Evolutionary conservation across 2,113 vertebrate genomes (phyloP).

Genomic region (Epinephelus lanceolatus): DNA sequence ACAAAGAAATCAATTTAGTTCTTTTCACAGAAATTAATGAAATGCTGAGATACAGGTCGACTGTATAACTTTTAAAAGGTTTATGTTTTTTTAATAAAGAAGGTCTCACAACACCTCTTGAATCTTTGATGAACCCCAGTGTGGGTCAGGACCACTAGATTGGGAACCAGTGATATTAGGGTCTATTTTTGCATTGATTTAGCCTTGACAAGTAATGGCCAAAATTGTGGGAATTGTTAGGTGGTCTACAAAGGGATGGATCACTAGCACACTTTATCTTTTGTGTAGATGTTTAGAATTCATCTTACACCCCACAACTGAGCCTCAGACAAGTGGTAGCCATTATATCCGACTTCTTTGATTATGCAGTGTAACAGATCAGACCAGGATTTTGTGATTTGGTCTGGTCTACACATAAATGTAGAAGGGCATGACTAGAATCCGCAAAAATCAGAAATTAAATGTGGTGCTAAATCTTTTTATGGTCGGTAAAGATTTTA

Average conservation of each 20-base stretch:
- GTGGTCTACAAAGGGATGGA: background rate
- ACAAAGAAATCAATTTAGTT: too few relatives aligned
- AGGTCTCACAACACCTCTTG: too few relatives aligned
- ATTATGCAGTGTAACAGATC: constrained; percentile 20
- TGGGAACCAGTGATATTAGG: background rate
- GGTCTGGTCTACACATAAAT: constrained; percentile 13
- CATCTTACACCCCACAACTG: constrained; percentile 17
- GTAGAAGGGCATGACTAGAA: background rate
- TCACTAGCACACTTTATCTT: background rate
- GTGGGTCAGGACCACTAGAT: too few relatives aligned
- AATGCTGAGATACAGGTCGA: too few relatives aligned
- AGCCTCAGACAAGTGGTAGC: background rate
- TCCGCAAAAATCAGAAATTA: background rate
- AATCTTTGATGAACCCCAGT: too few relatives aligned
- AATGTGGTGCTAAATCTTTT: background rate
- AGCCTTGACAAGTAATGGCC: background rate
- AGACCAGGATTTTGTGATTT: background rate
- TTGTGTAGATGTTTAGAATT: constrained; percentile 28
- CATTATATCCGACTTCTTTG: constrained; percentile 9
- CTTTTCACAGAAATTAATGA: too few relatives aligned
- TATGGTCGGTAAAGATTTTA: background rate
- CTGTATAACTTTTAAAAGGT: too few relatives aligned
- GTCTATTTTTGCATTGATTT: background rate
- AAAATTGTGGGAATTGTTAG: background rate
- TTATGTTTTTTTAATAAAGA: too few relatives aligned